Evolutionary conservation across 2,888 invertebrate species (phyloP), one percentile per base, ranked within the genome.

Genomic region (Harmothoe impar): DNA sequence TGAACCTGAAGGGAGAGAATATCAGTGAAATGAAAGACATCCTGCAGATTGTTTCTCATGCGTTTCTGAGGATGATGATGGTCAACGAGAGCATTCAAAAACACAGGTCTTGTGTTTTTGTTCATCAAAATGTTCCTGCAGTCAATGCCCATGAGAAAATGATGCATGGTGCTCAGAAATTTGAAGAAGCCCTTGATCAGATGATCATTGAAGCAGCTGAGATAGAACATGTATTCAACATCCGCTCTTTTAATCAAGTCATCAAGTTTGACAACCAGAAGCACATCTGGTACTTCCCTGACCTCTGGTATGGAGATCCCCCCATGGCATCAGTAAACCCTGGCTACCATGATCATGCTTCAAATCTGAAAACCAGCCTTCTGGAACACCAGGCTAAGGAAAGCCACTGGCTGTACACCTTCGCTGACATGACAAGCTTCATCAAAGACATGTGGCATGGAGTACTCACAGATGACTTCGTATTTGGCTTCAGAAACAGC

Each of bases 291-390:
- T 90, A 84, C 56, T 43, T 91, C 51, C 68, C 91, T 20, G 84
- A 90, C 52, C 85, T 91, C 0, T 91, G 91, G 91, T 31, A 78
- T n/a, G 91, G 91, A 17, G 90, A 90, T 43, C 91, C 91, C 25
- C 91, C 91, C 1, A 91, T 90, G 91, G 91, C 91, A 81, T 31
- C 91, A 29, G 35, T 56, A 7, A 91, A 91, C 54, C 90, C 31
- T 35, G 91, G 91, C 29, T 91, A 91, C n/a, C 12, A 31, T n/a
- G 7, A 56, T 15, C 25, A 68, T 15, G 81, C 90, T 1, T n/a
- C 0, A 23, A 20, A 78, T 35, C 25, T 90, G 20, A 91, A 10
- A 10, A 10, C 29, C 52, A 25, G 72, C 29, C 29, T 25, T 77
- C 25, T 91, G 15, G 15, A 89, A 17, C 31, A 90, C 10, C 17